phyloP scores from a whole-genome alignment of 2,797 vertebrate genomes.

The Coilia nasus region DNA sequence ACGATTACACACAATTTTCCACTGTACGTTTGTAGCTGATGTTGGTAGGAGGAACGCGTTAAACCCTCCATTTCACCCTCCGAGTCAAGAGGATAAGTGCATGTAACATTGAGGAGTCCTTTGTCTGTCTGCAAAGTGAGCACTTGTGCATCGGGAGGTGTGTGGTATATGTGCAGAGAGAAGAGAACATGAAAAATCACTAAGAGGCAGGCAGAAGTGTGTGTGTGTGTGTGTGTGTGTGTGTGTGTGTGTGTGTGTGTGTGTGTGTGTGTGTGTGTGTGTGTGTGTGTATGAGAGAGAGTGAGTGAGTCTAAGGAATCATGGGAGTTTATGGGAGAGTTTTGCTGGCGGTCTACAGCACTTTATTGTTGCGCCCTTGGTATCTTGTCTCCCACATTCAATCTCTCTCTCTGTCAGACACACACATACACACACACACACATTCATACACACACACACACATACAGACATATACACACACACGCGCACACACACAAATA shows the following conservation, averaged over 20 bases:
- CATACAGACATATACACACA: neutral
- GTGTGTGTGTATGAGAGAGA: neutral
- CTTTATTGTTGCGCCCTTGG: neutral
- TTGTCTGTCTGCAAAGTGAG: neutral
- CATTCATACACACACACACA: too few relatives aligned
- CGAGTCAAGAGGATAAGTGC: neutral
- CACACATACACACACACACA: constrained; percentile 3
- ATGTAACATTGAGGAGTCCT: neutral
- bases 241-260: constrained; percentile 3
- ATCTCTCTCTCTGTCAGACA: neutral
- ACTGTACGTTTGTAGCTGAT: too few relatives aligned
- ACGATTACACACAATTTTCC: too few relatives aligned
- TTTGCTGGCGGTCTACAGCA: neutral
- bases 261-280: constrained; percentile 8
- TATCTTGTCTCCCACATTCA: neutral
- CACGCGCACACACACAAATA: neutral
- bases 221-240: neutral
- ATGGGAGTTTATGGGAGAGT: neutral
- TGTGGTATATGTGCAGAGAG: neutral
- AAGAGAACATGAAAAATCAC: neutral
- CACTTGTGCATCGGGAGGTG: neutral
- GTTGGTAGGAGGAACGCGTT: too few relatives aligned
- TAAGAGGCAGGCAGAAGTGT: too few relatives aligned
- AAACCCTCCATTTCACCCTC: neutral
- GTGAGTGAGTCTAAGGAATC: neutral